Evolutionary conservation across 2,113 vertebrate species (phyloP), one percentile per base, ranked within the genome.

Genomic region (Caracal caracal): DNA sequence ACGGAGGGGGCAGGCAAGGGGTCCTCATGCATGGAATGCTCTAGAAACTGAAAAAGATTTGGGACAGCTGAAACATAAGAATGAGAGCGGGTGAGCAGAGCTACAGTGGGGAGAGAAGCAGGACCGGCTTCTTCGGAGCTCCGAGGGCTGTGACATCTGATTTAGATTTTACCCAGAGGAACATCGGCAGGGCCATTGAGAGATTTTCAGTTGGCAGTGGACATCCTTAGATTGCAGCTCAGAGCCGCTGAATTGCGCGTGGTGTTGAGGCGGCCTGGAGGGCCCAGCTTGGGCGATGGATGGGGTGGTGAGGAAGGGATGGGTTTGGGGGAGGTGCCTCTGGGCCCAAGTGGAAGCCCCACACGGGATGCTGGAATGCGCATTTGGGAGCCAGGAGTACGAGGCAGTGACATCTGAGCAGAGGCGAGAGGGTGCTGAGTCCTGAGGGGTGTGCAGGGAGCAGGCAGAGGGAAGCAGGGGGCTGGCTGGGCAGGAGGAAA

Each of bases 341-440:
- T 65, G 71, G 37, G 66, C 51, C 56, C 73, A 43, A 76, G 63
- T 17, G 20, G 35, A 73, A n/a, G 84, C 70, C 47, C 47, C 63
- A 51, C 9, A n/a, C 33, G 5, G 33, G 61, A 33, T 87, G 26
- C 80, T 8, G 63, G 76, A 70, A 70, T 40, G 22, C 1, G 19
- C 56, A 24, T 61, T 87, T 66, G 70, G 19, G 13, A 68, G 80
- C 71, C 24, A 10, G 47, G 51, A 43, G 30, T 17, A 2, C 43
- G 17, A 63, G 37, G 20, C 3, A 8, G 26, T 65, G 51, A 15
- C 19, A 0, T 10, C 26, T 16, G 35, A 59, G 43, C 0, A 0
- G 63, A 6, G 3, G 33, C 19, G 26, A 22, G 11, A 59, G 73
- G 13, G 10, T 12, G n/a, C 59, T 47, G 30, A 49, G 33, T 76